Evolutionary conservation across 2,113 vertebrate genomes (phyloP).

Genomic region (Clarias gariepinus): DNA sequence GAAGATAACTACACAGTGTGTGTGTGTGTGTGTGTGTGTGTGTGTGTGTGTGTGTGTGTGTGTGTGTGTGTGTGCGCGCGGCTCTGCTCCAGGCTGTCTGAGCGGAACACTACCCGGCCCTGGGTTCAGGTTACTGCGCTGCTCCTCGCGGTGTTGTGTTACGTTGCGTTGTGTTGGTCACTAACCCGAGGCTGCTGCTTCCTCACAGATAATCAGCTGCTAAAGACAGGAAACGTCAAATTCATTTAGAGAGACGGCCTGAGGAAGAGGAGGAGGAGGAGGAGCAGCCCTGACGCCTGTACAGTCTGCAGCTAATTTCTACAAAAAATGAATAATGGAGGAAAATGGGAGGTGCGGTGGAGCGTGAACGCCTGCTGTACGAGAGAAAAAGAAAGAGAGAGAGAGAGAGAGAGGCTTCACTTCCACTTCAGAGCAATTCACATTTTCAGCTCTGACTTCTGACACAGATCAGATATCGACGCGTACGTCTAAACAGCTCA

Average conservation of each 20-base stretch:
- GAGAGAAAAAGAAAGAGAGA: neutral
- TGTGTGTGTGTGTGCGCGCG: slow-evolving; percentile 1
- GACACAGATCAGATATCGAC: neutral
- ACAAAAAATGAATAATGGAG: slow-evolving; percentile 46
- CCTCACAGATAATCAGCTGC: slow-evolving; percentile 51
- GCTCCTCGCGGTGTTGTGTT: slow-evolving; percentile 26
- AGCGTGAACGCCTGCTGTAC: slow-evolving; percentile 8
- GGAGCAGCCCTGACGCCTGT: slow-evolving; percentile 13
- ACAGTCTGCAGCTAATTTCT: slow-evolving; percentile 47
- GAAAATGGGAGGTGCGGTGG: slow-evolving; percentile 19
- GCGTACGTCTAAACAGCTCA: neutral
- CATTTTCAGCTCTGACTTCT: neutral
- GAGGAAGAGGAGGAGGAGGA: neutral
- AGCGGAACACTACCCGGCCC: slow-evolving; percentile 36
- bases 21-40: neutral
- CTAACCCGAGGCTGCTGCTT: slow-evolving; percentile 46
- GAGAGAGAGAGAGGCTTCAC: neutral
- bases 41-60: slow-evolving; percentile 13
- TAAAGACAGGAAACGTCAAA: slow-evolving; percentile 50
- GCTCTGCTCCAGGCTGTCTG: slow-evolving; percentile 8
- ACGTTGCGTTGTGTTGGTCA: neutral
- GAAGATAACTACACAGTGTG: neutral
- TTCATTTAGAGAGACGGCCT: slow-evolving; percentile 43
- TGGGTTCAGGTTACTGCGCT: slow-evolving; percentile 39
- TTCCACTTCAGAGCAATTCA: neutral